A percentile compares a stretch with the other conserved stretches of the same genome.
Conservation (phyloP, 2,888 invertebrate species). For the Sceliomorpha sp. region DNA sequence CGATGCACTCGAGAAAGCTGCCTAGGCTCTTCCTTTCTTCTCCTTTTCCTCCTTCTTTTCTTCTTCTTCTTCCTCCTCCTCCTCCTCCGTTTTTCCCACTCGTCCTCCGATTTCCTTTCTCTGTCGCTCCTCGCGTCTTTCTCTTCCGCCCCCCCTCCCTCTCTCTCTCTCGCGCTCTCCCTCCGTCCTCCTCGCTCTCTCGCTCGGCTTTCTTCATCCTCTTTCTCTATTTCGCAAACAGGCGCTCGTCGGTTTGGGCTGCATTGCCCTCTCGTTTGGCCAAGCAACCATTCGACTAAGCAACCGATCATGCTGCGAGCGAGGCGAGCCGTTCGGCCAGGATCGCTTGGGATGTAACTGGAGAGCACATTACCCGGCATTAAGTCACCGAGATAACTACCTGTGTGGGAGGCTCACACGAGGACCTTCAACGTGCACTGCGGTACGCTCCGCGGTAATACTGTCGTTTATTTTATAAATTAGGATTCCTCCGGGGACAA, state of each 20-base stretch:
- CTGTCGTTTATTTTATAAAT: conserved; percentile 69
- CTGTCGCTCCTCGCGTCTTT: conserved; percentile 17
- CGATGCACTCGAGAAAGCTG: conserved; percentile 45
- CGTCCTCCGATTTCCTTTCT: conserved; percentile 6
- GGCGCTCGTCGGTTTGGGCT: conserved; percentile 30
- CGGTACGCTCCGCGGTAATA: conserved; percentile 52
- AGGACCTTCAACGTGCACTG: conserved; percentile 59
- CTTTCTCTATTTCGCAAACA: conserved; percentile 16
- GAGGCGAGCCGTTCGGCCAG: conserved; percentile 39
- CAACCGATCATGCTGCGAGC: conserved; percentile 45
- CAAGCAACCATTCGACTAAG: conserved; percentile 26
- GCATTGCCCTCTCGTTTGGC: conserved; percentile 53
- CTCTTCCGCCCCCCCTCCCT: conserved; percentile 24
- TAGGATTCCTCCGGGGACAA: conserved; percentile 61
- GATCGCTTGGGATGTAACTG: conserved; percentile 72
- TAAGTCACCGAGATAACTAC: conserved; percentile 77
- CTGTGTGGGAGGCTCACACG: conserved; percentile 73
- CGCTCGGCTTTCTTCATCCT: conserved; percentile 18
- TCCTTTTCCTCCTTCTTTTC: conserved; percentile 1
- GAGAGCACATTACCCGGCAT: conserved; percentile 76
- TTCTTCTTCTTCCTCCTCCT: not conserved
- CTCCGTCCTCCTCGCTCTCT: conserved; percentile 33
- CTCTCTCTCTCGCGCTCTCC: conserved; percentile 39
- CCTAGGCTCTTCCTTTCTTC: conserved; percentile 3
- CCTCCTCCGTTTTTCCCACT: conserved; percentile 1